Conservation (phyloP, 2,113 vertebrate species). For the Chlorodrepanis virens region DNA sequence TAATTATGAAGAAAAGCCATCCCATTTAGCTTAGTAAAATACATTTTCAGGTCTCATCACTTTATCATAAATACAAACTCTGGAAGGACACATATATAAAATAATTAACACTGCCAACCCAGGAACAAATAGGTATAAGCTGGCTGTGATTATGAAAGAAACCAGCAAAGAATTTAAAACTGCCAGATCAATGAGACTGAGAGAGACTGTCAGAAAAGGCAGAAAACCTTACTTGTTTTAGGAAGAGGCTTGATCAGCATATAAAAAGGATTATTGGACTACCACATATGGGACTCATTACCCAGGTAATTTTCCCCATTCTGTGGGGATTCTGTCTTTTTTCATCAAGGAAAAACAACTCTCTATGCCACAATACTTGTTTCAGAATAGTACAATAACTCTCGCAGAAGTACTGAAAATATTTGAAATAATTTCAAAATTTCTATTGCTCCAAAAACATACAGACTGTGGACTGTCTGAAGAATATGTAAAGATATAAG, state of each 20-base stretch:
- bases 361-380: neutral
- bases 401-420: neutral
- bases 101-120: neutral
- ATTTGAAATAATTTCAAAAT: neutral
- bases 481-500: neutral
- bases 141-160: neutral
- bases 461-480: neutral
- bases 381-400: neutral
- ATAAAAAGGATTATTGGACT: slow-evolving; percentile 4
- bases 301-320: neutral
- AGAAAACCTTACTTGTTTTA: neutral
- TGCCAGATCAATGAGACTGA: neutral
- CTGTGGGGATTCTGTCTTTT: neutral
- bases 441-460: neutral
- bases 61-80: neutral
- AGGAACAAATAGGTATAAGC: neutral
- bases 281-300: slow-evolving; percentile 10
- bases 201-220: neutral
- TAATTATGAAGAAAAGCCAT: neutral
- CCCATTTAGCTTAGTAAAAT: neutral
- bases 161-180: neutral
- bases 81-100: neutral
- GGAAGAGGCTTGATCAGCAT: slow-evolving; percentile 2
- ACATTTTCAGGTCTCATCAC: neutral
- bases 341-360: neutral